phyloP scores from a whole-genome alignment of 1,140 invertebrate species.

The Apis mellifera region Amel_HAv3.1 CM009943.2:4031001-4031500 shows the following conservation, averaged over 20 bases:
- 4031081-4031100: slow-evolving; percentile 50
- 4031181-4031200: slow-evolving; percentile 72
- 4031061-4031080: slow-evolving; percentile 56
- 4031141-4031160: slow-evolving; percentile 11
- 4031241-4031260: slow-evolving; percentile 3
- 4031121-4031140: slow-evolving; percentile 44
- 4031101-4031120: slow-evolving; percentile 50
- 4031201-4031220: slow-evolving; percentile 42
- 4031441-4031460: too few species aligned
- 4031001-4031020: slow-evolving; percentile 80
- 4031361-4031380: too few species aligned
- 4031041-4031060: slow-evolving; percentile 77
- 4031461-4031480: too few species aligned
- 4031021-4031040: slow-evolving; percentile 81
- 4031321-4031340: neutral
- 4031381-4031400: too few species aligned
- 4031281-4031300: neutral
- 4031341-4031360: too few species aligned
- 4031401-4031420: too few species aligned
- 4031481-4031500: too few species aligned
- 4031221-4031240: slow-evolving; percentile 61
- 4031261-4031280: neutral
- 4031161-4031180: slow-evolving; percentile 65
- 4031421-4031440: too few species aligned
- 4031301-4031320: neutral